A percentile compares a stretch with the other conserved stretches of the same genome.
phyloP scores from a whole-genome alignment of 2,888 invertebrate genomes.

The Leuctra nigra region DNA sequence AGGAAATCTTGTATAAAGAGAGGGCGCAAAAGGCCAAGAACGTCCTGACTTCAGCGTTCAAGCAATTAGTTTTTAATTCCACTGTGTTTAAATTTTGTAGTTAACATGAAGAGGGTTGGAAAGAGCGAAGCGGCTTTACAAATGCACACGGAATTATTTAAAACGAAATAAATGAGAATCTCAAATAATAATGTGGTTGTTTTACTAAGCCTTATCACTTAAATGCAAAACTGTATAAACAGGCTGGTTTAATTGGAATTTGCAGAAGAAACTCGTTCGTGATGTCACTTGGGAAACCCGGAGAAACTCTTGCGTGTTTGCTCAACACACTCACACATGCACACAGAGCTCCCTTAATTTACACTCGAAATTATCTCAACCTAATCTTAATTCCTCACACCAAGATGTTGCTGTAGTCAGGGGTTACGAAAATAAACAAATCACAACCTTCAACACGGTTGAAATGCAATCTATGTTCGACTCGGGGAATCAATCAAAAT shows the following conservation, averaged over 20 bases:
- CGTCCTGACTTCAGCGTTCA: too few species aligned
- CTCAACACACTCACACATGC: background rate
- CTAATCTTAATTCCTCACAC: background rate
- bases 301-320: background rate
- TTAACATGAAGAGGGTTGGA: too few species aligned
- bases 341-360: background rate
- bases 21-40: too few species aligned
- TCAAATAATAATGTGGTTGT: background rate
- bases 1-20: too few species aligned
- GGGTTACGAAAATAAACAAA: slow-evolving; percentile 3
- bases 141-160: background rate
- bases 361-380: background rate
- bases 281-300: too few species aligned
- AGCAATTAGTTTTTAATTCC: too few species aligned
- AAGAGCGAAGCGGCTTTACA: too few species aligned
- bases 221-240: background rate
- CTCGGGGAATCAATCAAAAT: slow-evolving; percentile 9
- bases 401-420: background rate
- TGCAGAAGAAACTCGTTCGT: too few species aligned
- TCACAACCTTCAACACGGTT: too few species aligned
- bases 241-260: background rate
- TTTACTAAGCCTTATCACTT: slow-evolving; percentile 5
- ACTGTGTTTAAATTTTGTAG: too few species aligned
- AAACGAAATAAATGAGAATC: background rate
- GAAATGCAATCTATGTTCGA: too few species aligned